phyloP scores from a whole-genome alignment of 2,888 invertebrate species.

The Thymelicus sylvestris region DNA sequence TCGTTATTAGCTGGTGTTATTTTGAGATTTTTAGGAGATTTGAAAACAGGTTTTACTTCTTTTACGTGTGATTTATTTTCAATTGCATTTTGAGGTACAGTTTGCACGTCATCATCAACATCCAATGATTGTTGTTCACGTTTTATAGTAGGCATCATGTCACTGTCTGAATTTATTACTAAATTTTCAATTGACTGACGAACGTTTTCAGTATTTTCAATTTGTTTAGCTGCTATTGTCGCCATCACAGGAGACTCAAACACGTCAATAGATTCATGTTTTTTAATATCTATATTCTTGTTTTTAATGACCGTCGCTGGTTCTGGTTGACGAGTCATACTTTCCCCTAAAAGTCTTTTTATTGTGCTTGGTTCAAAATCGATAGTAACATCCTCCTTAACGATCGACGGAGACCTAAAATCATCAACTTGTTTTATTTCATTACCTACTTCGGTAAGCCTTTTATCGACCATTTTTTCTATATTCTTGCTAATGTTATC shows the following conservation, averaged over 20 bases:
- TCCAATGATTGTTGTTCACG: slow-evolving; percentile 6
- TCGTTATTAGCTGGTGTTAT: slow-evolving; percentile 17
- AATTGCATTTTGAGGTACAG: neutral
- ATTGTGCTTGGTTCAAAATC: slow-evolving; percentile 62
- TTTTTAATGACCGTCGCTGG: slow-evolving; percentile 48
- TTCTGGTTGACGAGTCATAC: slow-evolving; percentile 55
- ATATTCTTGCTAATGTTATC: slow-evolving; percentile 51
- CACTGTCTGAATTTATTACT: neutral
- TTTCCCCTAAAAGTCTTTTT: slow-evolving; percentile 68
- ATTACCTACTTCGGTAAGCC: slow-evolving; percentile 15
- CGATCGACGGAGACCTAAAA: slow-evolving; percentile 66
- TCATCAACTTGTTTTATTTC: slow-evolving; percentile 44
- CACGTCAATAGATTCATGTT: slow-evolving; percentile 64
- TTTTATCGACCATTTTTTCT: slow-evolving; percentile 38
- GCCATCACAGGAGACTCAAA: slow-evolving; percentile 57
- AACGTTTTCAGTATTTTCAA: neutral
- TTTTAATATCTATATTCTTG: slow-evolving; percentile 45
- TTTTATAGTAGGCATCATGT: neutral
- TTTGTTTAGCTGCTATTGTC: neutral
- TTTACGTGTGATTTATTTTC: neutral
- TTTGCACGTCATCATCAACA: neutral
- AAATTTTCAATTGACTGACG: neutral
- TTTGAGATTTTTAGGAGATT: slow-evolving; percentile 9
- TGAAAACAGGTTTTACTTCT: neutral
- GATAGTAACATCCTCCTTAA: slow-evolving; percentile 57